Evolutionary conservation across 30 jellyfish, hydroid and myxozoan genomes (phyloP).

Genomic region (Aurelia sp.): DNA sequence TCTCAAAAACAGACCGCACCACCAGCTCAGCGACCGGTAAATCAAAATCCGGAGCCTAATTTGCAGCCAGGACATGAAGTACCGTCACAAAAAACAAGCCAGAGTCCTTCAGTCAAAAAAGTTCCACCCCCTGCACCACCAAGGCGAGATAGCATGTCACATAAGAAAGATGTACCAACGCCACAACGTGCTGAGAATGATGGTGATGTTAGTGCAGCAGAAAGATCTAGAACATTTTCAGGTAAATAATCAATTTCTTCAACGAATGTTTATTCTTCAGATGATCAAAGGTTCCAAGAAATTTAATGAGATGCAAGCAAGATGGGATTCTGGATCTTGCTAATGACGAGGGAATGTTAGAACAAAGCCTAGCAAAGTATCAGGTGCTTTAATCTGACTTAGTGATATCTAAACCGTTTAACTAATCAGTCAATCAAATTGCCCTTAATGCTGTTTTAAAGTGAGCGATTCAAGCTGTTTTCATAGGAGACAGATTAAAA

Average conservation of each 20-base stretch:
- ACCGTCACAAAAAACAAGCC: slow-evolving; percentile 13
- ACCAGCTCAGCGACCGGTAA: not conserved
- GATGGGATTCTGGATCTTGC: too few species aligned
- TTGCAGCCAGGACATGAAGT: not conserved
- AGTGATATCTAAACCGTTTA: too few species aligned
- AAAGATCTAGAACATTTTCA: slow-evolving; percentile 64
- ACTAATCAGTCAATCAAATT: too few species aligned
- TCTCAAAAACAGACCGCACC: slow-evolving; percentile 42
- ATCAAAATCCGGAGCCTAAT: not conserved
- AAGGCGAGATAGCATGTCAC: slow-evolving; percentile 75
- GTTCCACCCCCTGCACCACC: slow-evolving; percentile 98
- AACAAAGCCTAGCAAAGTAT: too few species aligned
- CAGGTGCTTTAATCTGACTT: too few species aligned
- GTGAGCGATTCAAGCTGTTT: too few species aligned
- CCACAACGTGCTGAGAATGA: not conserved
- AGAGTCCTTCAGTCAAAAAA: slow-evolving; percentile 39
- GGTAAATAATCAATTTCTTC: slow-evolving; percentile 10
- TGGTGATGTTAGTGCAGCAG: slow-evolving; percentile 15
- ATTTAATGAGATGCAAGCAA: too few species aligned
- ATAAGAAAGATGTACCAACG: slow-evolving; percentile 22
- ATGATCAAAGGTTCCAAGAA: too few species aligned
- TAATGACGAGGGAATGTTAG: too few species aligned
- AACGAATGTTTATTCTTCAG: too few species aligned
- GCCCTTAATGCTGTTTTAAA: too few species aligned
- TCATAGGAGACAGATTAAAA: too few species aligned